Base-by-base conservation (phyloP, 2,113 vertebrate genomes). In the Gila orcuttii region DNA sequence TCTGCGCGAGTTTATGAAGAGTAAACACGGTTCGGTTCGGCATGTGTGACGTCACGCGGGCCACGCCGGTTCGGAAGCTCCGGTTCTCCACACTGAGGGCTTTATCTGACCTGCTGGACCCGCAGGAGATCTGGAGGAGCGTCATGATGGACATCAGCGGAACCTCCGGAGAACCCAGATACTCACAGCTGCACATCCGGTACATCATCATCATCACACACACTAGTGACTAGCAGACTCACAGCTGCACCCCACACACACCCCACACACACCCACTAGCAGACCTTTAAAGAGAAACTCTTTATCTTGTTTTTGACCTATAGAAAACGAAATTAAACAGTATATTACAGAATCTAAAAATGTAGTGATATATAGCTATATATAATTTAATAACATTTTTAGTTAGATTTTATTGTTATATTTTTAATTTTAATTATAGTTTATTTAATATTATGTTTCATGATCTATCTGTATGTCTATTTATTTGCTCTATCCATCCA, bases 51-150 rank as follows among this genome's bases (percentile, higher is more conserved):
- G 71, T 82, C 0, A 96, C 95, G n/a, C 79, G 93, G 10, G 93
- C 94, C 5, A 98, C 97, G 0, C 94, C 95, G 2, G 90, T 99
- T 0, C 96, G 97, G 21, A 93, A 91, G 86, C 90, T 99, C 6
- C 90, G 91, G 59, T 95, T 95, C 36, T 87, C 94, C 47, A 86
- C 96, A 6, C 89, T 95, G 71, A 92, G 94, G 50, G 91, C 88
- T 73, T 90, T 99, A 82, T 95, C 96, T 0, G 97, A 98, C 55
- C 95, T 96, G 90, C 88, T 99, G 88, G 97, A 99, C 85, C 96
- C 97, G 13, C 95, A 97, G 2, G 96, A 97, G 68, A 94, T 90
- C 3, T 97, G 98, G 98, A 99, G 93, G 90, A 96, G 95, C 1
- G 84, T 99, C 10, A 93, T 96, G 0, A 87, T 91, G 0, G 94